phyloP scores from a whole-genome alignment of 2,113 vertebrate species.

The Microcebus jonahi region DNA sequence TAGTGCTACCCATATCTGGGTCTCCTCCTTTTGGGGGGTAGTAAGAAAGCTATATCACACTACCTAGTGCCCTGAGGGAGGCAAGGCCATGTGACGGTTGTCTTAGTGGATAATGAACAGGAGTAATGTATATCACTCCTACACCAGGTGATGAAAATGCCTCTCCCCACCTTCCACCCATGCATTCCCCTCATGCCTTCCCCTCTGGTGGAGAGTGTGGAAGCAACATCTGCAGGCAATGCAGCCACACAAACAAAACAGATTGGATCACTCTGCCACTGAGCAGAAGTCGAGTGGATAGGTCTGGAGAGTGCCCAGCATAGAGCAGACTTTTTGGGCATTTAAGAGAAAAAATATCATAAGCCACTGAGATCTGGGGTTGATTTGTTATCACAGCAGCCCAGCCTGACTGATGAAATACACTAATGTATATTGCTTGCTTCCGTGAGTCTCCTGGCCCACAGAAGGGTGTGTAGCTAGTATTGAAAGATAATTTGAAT shows the following conservation, averaged over 20 bases:
- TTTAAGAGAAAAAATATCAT: neutral
- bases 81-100: neutral
- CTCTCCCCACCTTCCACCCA: neutral
- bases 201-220: neutral
- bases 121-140: neutral
- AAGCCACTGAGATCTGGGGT: neutral
- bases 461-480: neutral
- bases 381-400: neutral
- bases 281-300: neutral
- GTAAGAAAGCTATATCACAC: neutral
- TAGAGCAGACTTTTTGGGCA: neutral
- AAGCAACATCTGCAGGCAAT: neutral
- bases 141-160: neutral
- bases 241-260: neutral
- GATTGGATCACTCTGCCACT: neutral
- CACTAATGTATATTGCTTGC: no score
- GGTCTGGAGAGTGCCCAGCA: accelerated
- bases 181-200: neutral
- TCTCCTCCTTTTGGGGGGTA: neutral
- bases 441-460: neutral
- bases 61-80: neutral
- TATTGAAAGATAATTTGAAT: neutral
- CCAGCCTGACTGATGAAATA: neutral
- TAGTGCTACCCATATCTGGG: no score
- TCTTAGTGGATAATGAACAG: neutral